Evolutionary conservation across 1,140 invertebrate genomes (phyloP).

Genomic region (Planococcus citri): DNA sequence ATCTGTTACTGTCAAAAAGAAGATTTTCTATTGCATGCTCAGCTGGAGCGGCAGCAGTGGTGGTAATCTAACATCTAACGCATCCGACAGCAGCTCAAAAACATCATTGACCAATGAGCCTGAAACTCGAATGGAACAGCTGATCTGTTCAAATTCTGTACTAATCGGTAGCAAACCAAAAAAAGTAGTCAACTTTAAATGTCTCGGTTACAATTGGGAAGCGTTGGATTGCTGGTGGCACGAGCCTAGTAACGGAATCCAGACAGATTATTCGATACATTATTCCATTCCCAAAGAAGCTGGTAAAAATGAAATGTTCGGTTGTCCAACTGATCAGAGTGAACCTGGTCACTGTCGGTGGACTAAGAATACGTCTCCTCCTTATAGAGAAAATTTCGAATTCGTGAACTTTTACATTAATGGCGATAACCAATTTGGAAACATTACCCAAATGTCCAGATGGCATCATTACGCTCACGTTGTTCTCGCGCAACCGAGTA

Average conservation of each 20-base stretch:
- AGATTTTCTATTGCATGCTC: constrained; percentile 36
- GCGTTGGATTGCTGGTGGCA: constrained; percentile 51
- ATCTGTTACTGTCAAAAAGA: constrained; percentile 31
- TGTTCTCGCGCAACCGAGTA: constrained; percentile 29
- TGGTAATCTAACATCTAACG: no score
- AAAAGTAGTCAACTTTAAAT: constrained; percentile 45
- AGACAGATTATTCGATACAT: constrained; percentile 41
- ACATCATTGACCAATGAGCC: constrained; percentile 24
- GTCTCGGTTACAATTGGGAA: constrained; percentile 52
- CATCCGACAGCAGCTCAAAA: no score
- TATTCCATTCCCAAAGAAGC: constrained; percentile 37
- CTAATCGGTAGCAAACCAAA: constrained; percentile 39
- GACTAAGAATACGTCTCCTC: constrained; percentile 41
- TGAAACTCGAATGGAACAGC: background rate
- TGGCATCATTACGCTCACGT: constrained; percentile 48
- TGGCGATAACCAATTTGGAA: constrained; percentile 43
- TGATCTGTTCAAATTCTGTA: constrained; percentile 41
- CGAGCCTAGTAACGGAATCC: constrained; percentile 38
- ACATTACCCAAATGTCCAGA: constrained; percentile 35
- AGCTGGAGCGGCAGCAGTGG: no score
- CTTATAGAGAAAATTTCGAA: constrained; percentile 45
- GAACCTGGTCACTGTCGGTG: constrained; percentile 36
- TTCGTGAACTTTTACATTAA: constrained; percentile 42
- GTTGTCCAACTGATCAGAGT: no score
- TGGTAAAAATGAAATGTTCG: constrained; percentile 26